These are phyloP conservation scores for Zaprionus kolodkinae DNA, from an alignment of 1,140 invertebrate genomes.

Conservation along the genomic window DNA sequence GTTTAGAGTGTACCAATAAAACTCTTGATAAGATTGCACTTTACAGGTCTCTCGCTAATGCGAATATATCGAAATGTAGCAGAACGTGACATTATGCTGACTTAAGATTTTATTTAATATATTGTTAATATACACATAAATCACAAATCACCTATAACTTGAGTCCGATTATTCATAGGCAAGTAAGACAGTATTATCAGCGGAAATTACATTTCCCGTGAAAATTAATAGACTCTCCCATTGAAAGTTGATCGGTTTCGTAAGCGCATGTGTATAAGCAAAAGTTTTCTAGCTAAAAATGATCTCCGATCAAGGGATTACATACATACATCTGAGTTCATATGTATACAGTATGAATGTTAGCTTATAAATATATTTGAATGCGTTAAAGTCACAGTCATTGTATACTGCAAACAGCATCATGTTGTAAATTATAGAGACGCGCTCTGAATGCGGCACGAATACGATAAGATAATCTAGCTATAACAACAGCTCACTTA, in stretches of 20 bases:
- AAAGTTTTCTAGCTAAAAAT: neutral
- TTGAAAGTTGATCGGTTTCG: neutral
- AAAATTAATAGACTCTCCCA: neutral
- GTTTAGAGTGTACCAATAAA: constrained; percentile 2
- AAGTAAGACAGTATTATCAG: neutral
- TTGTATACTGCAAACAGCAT: constrained; percentile 42
- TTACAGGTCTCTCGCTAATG: neutral
- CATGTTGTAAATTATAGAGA: constrained; percentile 49
- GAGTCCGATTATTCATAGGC: neutral
- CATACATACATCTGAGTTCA: neutral
- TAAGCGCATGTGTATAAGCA: neutral
- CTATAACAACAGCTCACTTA: constrained; percentile 45
- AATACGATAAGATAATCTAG: constrained; percentile 50
- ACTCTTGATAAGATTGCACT: constrained; percentile 23
- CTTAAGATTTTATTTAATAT: neutral
- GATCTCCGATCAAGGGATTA: neutral
- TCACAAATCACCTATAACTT: neutral
- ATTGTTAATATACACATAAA: neutral
- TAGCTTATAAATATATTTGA: too few species aligned
- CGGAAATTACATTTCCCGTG: neutral
- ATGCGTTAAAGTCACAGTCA: neutral
- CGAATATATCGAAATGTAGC: neutral
- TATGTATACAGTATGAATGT: neutral
- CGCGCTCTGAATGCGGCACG: constrained; percentile 15
- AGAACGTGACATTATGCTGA: neutral